Evolutionary conservation across 2,113 vertebrate species (phyloP).

Genomic region (Phyllopteryx taeniolatus): DNA sequence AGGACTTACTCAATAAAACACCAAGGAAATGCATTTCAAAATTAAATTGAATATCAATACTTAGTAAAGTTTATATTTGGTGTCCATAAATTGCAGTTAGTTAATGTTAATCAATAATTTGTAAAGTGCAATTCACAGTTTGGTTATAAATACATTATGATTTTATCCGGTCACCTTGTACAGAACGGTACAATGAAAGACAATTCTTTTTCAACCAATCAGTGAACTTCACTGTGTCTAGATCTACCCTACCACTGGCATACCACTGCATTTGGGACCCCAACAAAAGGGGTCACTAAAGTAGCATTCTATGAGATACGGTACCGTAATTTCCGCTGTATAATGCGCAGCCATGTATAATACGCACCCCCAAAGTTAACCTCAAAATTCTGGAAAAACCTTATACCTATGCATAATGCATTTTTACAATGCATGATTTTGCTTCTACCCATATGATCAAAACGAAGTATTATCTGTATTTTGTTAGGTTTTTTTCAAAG

Average conservation of each 20-base stretch:
- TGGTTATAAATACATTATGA: background rate
- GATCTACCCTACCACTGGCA: background rate
- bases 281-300: background rate
- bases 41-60: background rate
- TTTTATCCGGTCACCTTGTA: background rate
- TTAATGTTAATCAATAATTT: no score
- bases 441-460: no score
- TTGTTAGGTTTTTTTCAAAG: no score
- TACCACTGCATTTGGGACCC: background rate
- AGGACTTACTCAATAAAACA: background rate
- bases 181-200: background rate
- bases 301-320: background rate
- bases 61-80: background rate
- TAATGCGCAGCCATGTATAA: no score
- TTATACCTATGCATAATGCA: no score
- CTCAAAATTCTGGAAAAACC: no score
- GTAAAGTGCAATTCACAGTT: background rate
- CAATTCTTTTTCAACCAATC: background rate
- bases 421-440: no score
- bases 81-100: no score
- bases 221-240: background rate
- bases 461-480: no score
- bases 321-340: no score
- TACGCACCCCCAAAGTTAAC: no score
- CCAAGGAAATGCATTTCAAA: background rate